Conservation (phyloP, 2,797 vertebrate genomes). For the Thripadectes ignobilis region DNA sequence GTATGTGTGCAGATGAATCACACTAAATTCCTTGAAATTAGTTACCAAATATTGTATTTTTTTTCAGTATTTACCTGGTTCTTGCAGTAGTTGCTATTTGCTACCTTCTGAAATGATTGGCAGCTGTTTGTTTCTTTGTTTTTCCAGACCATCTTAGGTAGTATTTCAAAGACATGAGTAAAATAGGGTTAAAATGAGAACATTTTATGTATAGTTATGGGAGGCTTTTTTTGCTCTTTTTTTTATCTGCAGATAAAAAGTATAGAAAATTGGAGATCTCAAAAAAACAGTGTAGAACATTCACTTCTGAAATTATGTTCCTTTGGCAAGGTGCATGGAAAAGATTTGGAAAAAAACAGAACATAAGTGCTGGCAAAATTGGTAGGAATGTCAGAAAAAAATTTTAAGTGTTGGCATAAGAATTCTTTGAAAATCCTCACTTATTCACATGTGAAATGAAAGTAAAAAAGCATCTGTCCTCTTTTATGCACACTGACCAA, state of each 20-base stretch:
- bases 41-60: accelerated
- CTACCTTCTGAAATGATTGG: neutral
- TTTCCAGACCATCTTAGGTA: neutral
- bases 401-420: constrained; percentile 72
- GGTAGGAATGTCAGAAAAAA: constrained; percentile 76
- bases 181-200: neutral
- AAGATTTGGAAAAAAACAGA: constrained; percentile 67
- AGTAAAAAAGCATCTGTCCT: constrained; percentile 76
- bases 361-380: constrained; percentile 74
- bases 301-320: constrained; percentile 75
- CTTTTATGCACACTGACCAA: constrained; percentile 68
- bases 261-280: constrained; percentile 61
- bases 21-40: neutral
- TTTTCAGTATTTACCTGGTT: neutral
- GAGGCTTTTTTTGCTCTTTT: neutral
- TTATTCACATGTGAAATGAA: constrained; percentile 74
- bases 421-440: constrained; percentile 76
- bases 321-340: constrained; percentile 77
- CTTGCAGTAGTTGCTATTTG: neutral
- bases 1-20: neutral
- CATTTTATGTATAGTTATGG: neutral
- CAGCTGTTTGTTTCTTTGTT: neutral
- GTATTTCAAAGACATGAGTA: neutral
- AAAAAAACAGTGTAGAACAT: constrained; percentile 69
- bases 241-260: constrained; percentile 63